Base-by-base conservation (phyloP, 2,797 vertebrate species). In the Strix occidentalis region DNA sequence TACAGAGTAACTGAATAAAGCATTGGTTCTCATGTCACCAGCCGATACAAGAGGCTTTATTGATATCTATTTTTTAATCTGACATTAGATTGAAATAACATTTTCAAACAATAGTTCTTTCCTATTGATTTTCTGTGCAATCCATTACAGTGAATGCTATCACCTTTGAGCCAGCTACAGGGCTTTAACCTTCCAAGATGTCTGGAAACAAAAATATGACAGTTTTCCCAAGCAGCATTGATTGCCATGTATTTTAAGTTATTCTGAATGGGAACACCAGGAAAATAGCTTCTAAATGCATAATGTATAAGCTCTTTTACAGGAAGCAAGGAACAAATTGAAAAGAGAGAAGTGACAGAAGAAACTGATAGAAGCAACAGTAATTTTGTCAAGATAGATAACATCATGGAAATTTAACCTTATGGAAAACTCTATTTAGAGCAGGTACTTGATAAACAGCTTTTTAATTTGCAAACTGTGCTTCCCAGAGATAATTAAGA, bases 21-120 rank as follows among this genome's bases (percentile, higher is more conserved):
- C 25, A 10, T 53, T 72, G 0, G 0, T 61, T 72, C 84, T 65
- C 51, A 16, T n/a, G 16, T 80, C 63, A 74, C 29, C 54, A 87
- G 46, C 25, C 48, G 60, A 84, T 31, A 81, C 13, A 87, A 91
- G 46, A 65, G n/a, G 15, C 33, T 66, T 69, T 29, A 87, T 10
- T 70, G 65, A 80, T 51, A 79, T 1, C 43, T 84, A 56, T 84
- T 80, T 94, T 91, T 74, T 37, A 82, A 89, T 74, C 37, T 93
- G 74, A 64, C 83, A 88, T 93, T 77, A 87, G 35, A 46, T 85
- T 85, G 57, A 93, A 96, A 77, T 81, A 93, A 90, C 50, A 65
- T 90, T 75, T 83, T 75, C 85, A 93, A 93, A 91, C n/a, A 81
- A 57, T 28, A 56, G 18, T 15, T 81, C 37, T 77, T 91, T 75